Percentiles rank a stretch among this genome's conserved stretches.
Conservation (phyloP, 2,797 vertebrate species). For the Phylloscopus collybita region DNA sequence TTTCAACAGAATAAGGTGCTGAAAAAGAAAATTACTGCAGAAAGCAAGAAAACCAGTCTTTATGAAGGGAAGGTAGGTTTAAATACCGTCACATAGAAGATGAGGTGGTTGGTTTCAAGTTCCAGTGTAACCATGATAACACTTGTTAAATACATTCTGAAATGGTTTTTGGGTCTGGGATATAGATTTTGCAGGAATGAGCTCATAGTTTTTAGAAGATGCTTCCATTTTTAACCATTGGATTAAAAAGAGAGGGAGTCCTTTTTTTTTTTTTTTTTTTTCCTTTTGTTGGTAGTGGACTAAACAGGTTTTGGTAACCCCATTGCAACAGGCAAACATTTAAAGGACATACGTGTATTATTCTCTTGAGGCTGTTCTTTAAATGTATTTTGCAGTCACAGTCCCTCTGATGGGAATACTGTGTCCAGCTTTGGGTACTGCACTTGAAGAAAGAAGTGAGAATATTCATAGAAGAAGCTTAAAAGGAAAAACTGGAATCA, state of each 20-base stretch:
- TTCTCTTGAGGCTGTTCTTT: no score
- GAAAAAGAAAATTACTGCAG: constrained; percentile 83
- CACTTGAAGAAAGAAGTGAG: no score
- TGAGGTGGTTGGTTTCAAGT: not conserved
- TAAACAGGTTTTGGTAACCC: no score
- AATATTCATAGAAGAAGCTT: no score
- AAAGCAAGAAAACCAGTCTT: constrained; percentile 78
- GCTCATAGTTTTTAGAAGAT: not conserved
- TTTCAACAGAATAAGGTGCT: constrained; percentile 86
- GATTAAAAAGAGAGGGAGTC: not conserved
- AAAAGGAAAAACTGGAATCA: no score
- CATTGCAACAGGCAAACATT: no score
- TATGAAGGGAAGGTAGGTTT: constrained; percentile 81
- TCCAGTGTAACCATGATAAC: not conserved
- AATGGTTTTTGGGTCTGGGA: not conserved
- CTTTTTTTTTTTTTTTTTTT: no score
- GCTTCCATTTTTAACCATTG: not conserved
- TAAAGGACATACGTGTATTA: no score
- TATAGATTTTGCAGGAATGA: not conserved
- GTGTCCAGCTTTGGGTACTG: no score
- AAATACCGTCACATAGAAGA: not conserved
- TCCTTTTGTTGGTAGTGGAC: no score
- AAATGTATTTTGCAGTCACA: no score
- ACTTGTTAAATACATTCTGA: not conserved
- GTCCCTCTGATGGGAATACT: no score